phyloP scores from a whole-genome alignment of 2,113 vertebrate genomes.

The Condylura cristata region DNA sequence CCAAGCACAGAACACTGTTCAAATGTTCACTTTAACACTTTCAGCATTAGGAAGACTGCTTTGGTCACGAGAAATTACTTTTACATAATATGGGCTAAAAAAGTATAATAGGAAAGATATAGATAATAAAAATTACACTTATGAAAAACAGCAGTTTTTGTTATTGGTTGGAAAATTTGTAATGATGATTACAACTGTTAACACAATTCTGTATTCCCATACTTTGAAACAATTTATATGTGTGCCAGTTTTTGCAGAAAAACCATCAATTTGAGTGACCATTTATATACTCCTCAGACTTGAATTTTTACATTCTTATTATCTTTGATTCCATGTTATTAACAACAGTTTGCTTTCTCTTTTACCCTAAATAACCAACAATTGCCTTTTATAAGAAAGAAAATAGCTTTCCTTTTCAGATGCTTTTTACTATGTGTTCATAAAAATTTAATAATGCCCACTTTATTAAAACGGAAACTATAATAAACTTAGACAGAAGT shows the following conservation, averaged over 20 bases:
- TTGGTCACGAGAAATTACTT: not conserved
- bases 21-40: not conserved
- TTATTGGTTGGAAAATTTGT: not conserved
- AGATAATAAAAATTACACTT: not conserved
- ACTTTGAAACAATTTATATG: not conserved
- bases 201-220: not conserved
- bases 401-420: slow-evolving; percentile 47
- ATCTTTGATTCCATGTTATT: not conserved
- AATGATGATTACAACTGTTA: not conserved
- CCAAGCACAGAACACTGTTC: not conserved
- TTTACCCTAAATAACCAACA: not conserved
- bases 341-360: slow-evolving; percentile 3
- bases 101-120: not conserved
- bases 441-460: slow-evolving; percentile 56
- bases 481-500: slow-evolving; percentile 33
- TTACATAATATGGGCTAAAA: not conserved
- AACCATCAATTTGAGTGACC: not conserved
- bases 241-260: not conserved
- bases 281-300: not conserved
- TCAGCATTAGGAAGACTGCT: not conserved
- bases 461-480: slow-evolving; percentile 64
- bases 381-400: slow-evolving; percentile 30
- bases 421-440: slow-evolving; percentile 3
- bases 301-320: not conserved
- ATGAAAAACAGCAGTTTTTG: not conserved